Evolutionary conservation across 2,888 invertebrate species (phyloP), one percentile per base, ranked within the genome.

Genomic region (Lutraria lutraria): DNA sequence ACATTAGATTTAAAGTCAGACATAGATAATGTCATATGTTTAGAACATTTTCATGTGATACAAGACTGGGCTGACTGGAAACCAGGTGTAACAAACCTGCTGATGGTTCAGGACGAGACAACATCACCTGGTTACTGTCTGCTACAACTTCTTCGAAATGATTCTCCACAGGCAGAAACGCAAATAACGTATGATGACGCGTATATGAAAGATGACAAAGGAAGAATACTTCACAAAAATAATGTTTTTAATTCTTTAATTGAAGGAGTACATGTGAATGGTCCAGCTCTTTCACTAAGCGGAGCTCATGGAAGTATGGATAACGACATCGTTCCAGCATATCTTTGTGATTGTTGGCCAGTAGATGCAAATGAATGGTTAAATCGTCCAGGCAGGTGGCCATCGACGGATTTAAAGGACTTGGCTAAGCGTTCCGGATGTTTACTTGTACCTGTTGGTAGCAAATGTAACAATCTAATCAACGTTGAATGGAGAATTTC

Each of bases 21-120:
- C 43, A 0, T 16, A 6, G 83, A 83, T 63, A 25, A 10, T 21
- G 52, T 83, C n/a, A 10, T 2, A 0, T 29, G 76, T 85, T 13
- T 15, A 0, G 25, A 16, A 29, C 8, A 25, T 63, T 21, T 1
- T n/a, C 52, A 72, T 76, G 76, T 85, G 21, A 53, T 85, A 34
- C 79, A 76, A 76, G 85, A 72, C 19, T 85, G 72, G 85, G 21
- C 53, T 43, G 85, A 85, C 29, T 85, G 85, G 85, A 25, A 76
- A 54, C 76, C 31, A 31, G 85, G 85, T 54, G 25, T 43, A 31
- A 19, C 3, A 21, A 85, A 85, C 53, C 0, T 85, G 25, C 25
- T 85, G 13, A 54, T 85, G 53, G 43, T 85, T 12, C 34, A 85
- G 13, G 79, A 72, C 53, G 85, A 85, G 31, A 16, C 52, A n/a